Conservation (phyloP, 2,888 invertebrate species). For the Lutraria lutraria region DNA sequence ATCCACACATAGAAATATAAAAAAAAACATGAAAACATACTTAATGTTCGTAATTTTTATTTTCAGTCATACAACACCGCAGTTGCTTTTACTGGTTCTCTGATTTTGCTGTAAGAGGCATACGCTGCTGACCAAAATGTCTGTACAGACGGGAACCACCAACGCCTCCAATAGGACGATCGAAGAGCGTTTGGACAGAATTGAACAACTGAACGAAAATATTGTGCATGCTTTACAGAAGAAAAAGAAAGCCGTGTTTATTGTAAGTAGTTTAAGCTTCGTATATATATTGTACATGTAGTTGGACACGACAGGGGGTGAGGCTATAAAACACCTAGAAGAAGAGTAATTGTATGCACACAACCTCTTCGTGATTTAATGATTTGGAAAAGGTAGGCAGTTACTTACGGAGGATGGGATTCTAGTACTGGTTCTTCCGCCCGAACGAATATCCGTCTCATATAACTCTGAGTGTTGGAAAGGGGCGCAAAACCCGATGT, state of each 20-base stretch:
- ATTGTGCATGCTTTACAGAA: conserved; percentile 41
- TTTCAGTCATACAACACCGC: background rate
- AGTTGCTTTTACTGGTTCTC: background rate
- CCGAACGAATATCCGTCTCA: too few relatives aligned
- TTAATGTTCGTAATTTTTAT: background rate
- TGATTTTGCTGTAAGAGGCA: background rate
- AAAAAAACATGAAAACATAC: background rate
- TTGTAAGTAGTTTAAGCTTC: background rate
- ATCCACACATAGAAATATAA: too few relatives aligned
- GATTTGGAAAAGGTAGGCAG: too few relatives aligned
- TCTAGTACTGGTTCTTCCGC: too few relatives aligned
- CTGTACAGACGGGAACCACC: background rate
- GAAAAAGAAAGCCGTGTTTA: conserved; percentile 35
- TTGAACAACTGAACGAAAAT: conserved; percentile 31
- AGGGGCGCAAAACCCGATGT: too few relatives aligned
- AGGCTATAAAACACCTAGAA: background rate
- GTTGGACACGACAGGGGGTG: background rate
- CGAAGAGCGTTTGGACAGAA: conserved; percentile 8
- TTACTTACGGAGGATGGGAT: too few relatives aligned
- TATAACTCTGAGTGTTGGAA: too few relatives aligned
- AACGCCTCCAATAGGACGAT: background rate
- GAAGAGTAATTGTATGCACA: background rate
- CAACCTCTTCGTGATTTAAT: background rate
- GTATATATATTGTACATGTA: too few relatives aligned
- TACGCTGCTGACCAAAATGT: background rate